Conservation (phyloP, 2,113 vertebrate species). For the Recurvirostra avosetta region DNA sequence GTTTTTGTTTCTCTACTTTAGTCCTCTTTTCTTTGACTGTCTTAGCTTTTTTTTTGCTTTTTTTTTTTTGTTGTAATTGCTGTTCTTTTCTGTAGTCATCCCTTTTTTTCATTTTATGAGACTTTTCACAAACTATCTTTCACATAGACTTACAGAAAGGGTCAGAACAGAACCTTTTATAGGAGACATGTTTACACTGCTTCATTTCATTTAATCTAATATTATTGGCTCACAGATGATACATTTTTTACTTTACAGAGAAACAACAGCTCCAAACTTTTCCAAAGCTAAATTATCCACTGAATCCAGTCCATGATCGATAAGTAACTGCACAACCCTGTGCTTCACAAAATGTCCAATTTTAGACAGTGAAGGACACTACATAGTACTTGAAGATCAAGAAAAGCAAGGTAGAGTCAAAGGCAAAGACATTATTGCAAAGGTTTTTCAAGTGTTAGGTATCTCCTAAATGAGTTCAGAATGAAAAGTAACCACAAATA, state of each 20-base stretch:
- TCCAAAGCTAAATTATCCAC: neutral
- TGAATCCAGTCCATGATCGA: neutral
- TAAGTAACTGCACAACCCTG: neutral
- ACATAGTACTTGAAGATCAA: neutral
- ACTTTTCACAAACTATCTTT: neutral
- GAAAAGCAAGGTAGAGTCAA: neutral
- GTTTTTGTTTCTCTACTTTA: neutral
- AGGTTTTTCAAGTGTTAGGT: neutral
- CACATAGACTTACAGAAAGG: neutral
- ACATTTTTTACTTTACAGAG: neutral
- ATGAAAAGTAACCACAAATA: neutral
- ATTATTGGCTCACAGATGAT: neutral
- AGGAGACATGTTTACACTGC: neutral
- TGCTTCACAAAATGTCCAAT: neutral
- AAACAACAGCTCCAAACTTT: neutral
- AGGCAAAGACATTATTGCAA: neutral
- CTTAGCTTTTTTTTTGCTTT: neutral
- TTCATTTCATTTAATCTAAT: neutral
- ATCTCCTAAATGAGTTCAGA: neutral
- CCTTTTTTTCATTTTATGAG: neutral
- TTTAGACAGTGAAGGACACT: neutral
- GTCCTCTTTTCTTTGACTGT: neutral
- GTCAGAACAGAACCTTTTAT: neutral
- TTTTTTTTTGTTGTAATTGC: neutral
- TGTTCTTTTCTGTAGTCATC: neutral